Evolutionary conservation across 1,140 invertebrate species (phyloP).

Genomic region (Lysiphlebus fabarum): DNA sequence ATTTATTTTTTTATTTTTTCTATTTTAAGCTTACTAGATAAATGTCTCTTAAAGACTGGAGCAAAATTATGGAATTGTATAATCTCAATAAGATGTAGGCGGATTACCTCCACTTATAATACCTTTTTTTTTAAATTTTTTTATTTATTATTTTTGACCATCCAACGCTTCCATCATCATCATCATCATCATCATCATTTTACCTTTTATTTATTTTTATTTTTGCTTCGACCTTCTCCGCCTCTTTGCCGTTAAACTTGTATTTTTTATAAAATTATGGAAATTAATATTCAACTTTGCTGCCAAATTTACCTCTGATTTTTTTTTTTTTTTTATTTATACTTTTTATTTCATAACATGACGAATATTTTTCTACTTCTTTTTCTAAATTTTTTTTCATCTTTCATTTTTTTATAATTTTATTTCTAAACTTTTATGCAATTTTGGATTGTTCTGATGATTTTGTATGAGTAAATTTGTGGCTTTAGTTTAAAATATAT

Average conservation of each 20-base stretch:
- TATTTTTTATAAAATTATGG: conserved; percentile 31
- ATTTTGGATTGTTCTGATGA: background rate
- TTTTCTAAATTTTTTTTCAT: background rate
- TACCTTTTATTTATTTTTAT: conserved; percentile 9
- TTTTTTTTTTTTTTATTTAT: background rate
- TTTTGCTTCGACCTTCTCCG: conserved; percentile 14
- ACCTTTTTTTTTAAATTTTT: no score
- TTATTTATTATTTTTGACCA: background rate
- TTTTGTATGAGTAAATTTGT: no score
- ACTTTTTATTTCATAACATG: conserved; percentile 13
- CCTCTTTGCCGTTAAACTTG: conserved; percentile 26
- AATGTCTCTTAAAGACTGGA: background rate
- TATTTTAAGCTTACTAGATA: no score
- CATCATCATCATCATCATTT: background rate
- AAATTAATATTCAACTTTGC: conserved; percentile 29
- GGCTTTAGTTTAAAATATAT: background rate
- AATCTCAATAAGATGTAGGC: background rate
- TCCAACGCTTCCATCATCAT: conserved; percentile 8
- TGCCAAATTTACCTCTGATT: conserved; percentile 15
- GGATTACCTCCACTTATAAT: background rate
- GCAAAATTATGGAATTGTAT: conserved; percentile 14
- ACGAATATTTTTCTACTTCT: background rate
- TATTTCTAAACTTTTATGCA: conserved; percentile 10
- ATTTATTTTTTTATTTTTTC: background rate
- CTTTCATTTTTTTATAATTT: background rate